Conservation (phyloP, 2,113 vertebrate genomes). For the Protobothrops flavoviridis region DNA sequence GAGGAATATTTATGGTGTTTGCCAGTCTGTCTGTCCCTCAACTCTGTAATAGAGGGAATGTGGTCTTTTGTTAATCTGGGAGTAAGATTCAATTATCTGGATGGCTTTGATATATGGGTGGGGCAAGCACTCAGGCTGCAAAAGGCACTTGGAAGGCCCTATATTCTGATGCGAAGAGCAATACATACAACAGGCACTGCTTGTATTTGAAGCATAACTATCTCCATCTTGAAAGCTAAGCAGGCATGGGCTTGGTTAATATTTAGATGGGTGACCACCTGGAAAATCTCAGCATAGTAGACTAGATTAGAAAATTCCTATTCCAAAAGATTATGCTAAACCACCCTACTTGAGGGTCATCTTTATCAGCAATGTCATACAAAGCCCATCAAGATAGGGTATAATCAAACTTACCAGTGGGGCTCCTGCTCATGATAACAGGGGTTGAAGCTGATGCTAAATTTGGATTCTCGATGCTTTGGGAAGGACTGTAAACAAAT, state of each 20-base stretch:
- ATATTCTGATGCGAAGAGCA: neutral
- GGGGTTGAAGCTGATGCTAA: constrained; percentile 72
- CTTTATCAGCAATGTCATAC: neutral
- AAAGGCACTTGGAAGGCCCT: neutral
- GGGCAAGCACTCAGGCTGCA: neutral
- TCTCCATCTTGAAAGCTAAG: neutral
- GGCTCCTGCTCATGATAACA: constrained; percentile 85
- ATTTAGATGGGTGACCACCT: neutral
- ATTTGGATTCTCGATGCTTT: constrained; percentile 71
- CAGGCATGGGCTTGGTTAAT: neutral
- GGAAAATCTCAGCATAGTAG: neutral
- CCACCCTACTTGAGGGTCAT: neutral
- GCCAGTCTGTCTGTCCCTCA: neutral
- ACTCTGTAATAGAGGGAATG: neutral
- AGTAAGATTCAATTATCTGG: neutral
- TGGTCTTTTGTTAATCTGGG: neutral
- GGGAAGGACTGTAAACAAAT: constrained; percentile 77
- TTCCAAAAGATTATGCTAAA: neutral
- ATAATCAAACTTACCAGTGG: constrained; percentile 76
- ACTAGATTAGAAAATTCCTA: neutral
- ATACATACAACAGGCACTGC: neutral
- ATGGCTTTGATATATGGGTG: neutral
- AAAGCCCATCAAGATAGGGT: neutral
- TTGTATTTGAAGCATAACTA: neutral
- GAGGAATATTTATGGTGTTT: neutral